Evolutionary conservation across 2,113 vertebrate genomes (phyloP).

Genomic region (Psilopogon haemacephalus): DNA sequence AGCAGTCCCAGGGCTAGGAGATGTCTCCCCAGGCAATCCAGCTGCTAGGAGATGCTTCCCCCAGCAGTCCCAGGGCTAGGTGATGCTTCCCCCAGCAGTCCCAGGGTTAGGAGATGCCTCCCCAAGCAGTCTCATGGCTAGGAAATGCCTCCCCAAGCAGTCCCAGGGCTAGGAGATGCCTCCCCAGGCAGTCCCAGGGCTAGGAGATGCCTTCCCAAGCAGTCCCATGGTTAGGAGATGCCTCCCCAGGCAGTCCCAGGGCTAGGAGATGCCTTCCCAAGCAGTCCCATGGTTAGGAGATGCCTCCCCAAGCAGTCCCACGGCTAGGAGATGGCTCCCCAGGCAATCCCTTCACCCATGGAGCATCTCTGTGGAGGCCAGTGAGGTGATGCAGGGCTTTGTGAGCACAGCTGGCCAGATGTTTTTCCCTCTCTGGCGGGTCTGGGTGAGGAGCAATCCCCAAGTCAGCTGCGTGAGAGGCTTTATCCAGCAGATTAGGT

Average conservation of each 20-base stretch:
- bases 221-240: neutral
- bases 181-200: no score
- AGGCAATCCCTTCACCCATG: rapidly evolving
- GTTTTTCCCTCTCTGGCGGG: neutral
- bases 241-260: no score
- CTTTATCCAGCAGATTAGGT: slow-evolving; percentile 13
- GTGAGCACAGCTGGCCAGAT: neutral
- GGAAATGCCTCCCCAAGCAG: no score
- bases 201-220: no score
- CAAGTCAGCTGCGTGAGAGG: neutral
- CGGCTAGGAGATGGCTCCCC: no score
- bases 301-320: no score
- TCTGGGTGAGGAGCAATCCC: neutral
- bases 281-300: neutral
- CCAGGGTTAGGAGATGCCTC: no score
- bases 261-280: no score
- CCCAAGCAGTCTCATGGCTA: no score
- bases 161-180: neutral
- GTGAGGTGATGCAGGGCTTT: rapidly evolving
- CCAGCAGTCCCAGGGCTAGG: no score
- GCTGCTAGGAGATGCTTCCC: no score
- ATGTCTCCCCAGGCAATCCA: no score
- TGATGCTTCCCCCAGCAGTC: neutral
- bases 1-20: neutral
- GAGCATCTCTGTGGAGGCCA: neutral